These are phyloP conservation scores for Drosophila histrio DNA, from an alignment of 2,888 invertebrate genomes.

Conservation along the genomic window DNA sequence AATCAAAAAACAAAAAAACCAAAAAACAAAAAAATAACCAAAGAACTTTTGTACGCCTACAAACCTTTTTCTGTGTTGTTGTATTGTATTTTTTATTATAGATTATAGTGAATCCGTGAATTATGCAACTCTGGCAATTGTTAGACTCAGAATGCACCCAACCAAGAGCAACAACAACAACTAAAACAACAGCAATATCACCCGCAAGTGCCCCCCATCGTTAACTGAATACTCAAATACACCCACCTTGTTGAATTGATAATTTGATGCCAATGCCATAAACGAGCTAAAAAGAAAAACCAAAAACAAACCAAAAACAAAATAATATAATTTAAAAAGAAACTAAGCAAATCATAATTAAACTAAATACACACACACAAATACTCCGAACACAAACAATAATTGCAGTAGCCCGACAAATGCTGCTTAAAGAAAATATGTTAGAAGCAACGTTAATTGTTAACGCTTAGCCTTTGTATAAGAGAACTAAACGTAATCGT, in stretches of 20 bases:
- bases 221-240: constrained; percentile 44
- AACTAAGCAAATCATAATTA: constrained; percentile 24
- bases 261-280: constrained; percentile 51
- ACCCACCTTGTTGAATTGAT: constrained; percentile 63
- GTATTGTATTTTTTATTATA: constrained; percentile 74
- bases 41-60: constrained; percentile 59
- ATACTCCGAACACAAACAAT: constrained; percentile 26
- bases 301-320: not conserved
- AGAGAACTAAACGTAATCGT: constrained; percentile 7
- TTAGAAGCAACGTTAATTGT: constrained; percentile 18
- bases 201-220: constrained; percentile 63
- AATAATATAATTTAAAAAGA: not conserved
- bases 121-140: constrained; percentile 79
- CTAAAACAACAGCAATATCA: constrained; percentile 55
- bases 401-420: constrained; percentile 69
- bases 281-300: constrained; percentile 30
- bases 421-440: constrained; percentile 16
- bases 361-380: constrained; percentile 19
- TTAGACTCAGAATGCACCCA: constrained; percentile 74
- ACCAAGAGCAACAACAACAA: constrained; percentile 58
- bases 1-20: constrained; percentile 17
- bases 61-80: constrained; percentile 69
- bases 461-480: constrained; percentile 36
- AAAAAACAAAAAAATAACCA: constrained; percentile 13
- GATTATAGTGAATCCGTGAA: constrained; percentile 78